Conservation (phyloP, 2,113 vertebrate genomes). For the Notarius quadriscutis region DNA sequence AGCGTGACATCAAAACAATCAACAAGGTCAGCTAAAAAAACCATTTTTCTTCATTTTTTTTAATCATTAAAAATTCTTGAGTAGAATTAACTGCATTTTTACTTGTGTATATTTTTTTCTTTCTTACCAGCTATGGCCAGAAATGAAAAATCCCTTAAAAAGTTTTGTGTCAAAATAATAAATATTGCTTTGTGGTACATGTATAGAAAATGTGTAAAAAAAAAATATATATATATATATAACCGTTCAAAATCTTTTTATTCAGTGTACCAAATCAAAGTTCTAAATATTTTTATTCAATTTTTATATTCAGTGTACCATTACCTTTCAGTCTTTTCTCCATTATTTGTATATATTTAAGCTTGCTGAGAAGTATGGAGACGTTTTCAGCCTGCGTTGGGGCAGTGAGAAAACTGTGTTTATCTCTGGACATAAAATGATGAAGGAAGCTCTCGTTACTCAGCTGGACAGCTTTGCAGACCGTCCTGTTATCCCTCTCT, state of each 20-base stretch:
- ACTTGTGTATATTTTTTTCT: too few species aligned
- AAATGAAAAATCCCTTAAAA: not conserved
- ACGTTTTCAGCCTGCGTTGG: conserved; percentile 61
- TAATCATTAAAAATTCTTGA: too few species aligned
- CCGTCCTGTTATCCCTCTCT: conserved; percentile 61
- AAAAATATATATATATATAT: too few species aligned
- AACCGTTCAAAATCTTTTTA: too few species aligned
- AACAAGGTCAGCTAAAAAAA: conserved; percentile 61
- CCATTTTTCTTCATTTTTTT: not conserved
- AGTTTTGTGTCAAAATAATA: too few species aligned
- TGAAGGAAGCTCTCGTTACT: conserved; percentile 78
- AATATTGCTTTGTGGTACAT: not conserved
- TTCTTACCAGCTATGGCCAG: not conserved
- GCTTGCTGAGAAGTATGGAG: conserved; percentile 73
- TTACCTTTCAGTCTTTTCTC: not conserved
- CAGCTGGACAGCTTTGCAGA: conserved; percentile 72
- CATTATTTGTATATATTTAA: conserved; percentile 46
- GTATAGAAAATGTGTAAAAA: not conserved
- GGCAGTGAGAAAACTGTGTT: conserved; percentile 59
- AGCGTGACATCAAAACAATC: conserved; percentile 47
- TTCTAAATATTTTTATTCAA: too few species aligned
- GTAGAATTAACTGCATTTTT: too few species aligned
- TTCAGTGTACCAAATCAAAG: too few species aligned
- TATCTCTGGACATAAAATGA: conserved; percentile 72
- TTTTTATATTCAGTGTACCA: too few species aligned